Evolutionary conservation across 2,113 vertebrate species (phyloP).

Genomic region (Kryptolebias marmoratus): DNA sequence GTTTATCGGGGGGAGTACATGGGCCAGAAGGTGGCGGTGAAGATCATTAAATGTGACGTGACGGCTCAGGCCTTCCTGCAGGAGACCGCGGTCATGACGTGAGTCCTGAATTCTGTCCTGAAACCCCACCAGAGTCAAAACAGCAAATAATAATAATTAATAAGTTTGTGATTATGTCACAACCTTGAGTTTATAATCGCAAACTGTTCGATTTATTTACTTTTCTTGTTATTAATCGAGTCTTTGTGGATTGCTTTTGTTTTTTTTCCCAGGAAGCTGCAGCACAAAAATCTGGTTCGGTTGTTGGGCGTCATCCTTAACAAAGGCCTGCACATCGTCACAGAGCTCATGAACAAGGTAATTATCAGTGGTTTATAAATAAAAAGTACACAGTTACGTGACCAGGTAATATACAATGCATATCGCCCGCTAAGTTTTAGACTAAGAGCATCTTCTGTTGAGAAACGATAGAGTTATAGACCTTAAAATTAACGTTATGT

Average conservation of each 20-base stretch:
- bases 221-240: background rate
- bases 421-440: too few relatives aligned
- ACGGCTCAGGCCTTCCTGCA: slow-evolving; percentile 90
- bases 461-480: too few relatives aligned
- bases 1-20: slow-evolving; percentile 89
- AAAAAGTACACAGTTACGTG: background rate
- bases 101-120: slow-evolving; percentile 54
- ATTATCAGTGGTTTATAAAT: background rate
- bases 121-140: background rate
- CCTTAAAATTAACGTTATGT: too few relatives aligned
- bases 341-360: slow-evolving; percentile 95
- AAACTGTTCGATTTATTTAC: background rate
- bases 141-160: background rate
- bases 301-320: slow-evolving; percentile 90
- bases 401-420: background rate
- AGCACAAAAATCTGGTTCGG: slow-evolving; percentile 89
- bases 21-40: slow-evolving; percentile 91
- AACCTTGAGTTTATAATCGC: background rate
- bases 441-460: too few relatives aligned
- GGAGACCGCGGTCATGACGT: slow-evolving; percentile 94
- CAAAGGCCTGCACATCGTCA: slow-evolving; percentile 91
- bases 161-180: background rate
- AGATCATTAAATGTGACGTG: slow-evolving; percentile 92
- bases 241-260: background rate
- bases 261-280: slow-evolving; percentile 84